Conservation (phyloP, 1,140 invertebrate species). For the Dolichoris vasculosae region DNA sequence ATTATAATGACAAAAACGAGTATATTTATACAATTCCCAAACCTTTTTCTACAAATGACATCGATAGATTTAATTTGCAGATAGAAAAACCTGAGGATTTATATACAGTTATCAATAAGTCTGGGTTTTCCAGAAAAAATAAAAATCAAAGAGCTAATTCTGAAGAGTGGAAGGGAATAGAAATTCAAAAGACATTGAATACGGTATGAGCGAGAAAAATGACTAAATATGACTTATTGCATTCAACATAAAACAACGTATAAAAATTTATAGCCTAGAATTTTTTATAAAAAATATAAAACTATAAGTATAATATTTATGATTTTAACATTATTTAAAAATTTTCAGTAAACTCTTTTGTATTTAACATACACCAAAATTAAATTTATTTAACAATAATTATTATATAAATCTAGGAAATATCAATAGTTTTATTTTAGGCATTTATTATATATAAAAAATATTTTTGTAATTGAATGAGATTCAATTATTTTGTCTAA, state of each 20-base stretch:
- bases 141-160: constrained; percentile 66
- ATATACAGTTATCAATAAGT: constrained; percentile 71
- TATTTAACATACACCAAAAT: no score
- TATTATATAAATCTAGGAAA: no score
- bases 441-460: no score
- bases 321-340: no score
- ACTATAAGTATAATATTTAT: no score
- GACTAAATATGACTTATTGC: neutral
- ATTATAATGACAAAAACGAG: constrained; percentile 58
- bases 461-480: no score
- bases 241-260: neutral
- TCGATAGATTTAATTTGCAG: constrained; percentile 58
- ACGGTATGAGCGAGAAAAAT: constrained; percentile 55
- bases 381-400: no score
- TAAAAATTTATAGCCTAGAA: neutral
- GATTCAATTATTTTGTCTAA: no score
- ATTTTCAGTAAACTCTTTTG: no score
- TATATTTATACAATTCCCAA: constrained; percentile 67
- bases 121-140: constrained; percentile 61
- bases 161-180: constrained; percentile 64
- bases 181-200: constrained; percentile 61
- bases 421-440: no score
- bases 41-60: constrained; percentile 60
- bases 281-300: neutral
- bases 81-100: constrained; percentile 68